These are phyloP conservation scores for Apamea sordens DNA, from an alignment of 2,888 invertebrate species.

Conservation along the genomic window DNA sequence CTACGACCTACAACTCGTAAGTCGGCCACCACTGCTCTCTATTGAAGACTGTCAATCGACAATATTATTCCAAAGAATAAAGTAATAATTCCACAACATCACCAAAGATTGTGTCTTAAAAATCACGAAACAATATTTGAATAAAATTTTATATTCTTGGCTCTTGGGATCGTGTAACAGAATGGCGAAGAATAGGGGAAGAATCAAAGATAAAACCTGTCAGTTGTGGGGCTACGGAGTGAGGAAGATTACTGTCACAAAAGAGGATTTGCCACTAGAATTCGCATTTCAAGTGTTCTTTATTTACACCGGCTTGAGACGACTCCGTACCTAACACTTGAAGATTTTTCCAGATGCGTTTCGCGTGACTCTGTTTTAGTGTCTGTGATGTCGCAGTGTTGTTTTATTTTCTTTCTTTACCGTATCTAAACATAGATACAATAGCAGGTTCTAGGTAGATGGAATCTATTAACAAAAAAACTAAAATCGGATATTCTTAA, in stretches of 20 bases:
- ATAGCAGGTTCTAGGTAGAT: too few relatives aligned
- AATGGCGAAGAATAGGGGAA: constrained; percentile 49
- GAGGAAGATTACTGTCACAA: constrained; percentile 65
- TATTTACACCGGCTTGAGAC: constrained; percentile 53
- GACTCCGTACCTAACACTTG: constrained; percentile 18
- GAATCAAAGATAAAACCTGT: constrained; percentile 66
- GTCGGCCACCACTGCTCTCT: too few relatives aligned
- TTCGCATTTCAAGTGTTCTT: constrained; percentile 60
- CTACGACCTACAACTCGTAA: too few relatives aligned
- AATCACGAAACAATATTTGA: constrained; percentile 45
- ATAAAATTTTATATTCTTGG: constrained; percentile 49
- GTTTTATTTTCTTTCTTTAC: background rate
- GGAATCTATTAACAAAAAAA: background rate
- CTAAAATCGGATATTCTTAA: background rate
- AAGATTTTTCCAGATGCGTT: constrained; percentile 10
- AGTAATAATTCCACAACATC: constrained; percentile 13
- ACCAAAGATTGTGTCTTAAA: constrained; percentile 30
- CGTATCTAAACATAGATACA: background rate
- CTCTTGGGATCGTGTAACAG: constrained; percentile 29
- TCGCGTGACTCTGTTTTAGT: background rate
- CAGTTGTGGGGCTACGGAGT: constrained; percentile 51
- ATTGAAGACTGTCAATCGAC: too few relatives aligned
- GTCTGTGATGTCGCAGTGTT: background rate
- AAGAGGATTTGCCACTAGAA: constrained; percentile 62
- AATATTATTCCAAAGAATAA: constrained; percentile 2